These are phyloP conservation scores for Eristalis intricaria DNA, from an alignment of 2,888 invertebrate genomes.

Conservation along the genomic window DNA sequence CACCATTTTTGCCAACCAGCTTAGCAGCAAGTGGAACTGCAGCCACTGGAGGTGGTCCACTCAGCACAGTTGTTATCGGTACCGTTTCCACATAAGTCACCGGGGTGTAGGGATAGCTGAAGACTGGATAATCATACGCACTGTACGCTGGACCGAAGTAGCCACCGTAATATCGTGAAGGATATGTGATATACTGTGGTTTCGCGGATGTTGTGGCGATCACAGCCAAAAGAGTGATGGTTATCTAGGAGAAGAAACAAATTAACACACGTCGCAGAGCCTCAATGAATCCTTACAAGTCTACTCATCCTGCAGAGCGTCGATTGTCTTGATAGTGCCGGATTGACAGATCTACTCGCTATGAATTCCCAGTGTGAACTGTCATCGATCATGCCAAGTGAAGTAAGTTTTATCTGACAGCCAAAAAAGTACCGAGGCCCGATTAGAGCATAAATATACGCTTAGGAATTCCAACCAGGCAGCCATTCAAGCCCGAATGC, in stretches of 20 bases:
- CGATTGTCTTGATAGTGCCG: constrained; percentile 44
- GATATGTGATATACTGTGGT: constrained; percentile 41
- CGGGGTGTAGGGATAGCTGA: constrained; percentile 57
- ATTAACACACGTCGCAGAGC: neutral
- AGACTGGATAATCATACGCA: constrained; percentile 30
- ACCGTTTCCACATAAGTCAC: constrained; percentile 57
- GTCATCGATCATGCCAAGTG: constrained; percentile 28
- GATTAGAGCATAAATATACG: constrained; percentile 9
- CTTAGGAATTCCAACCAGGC: constrained; percentile 61
- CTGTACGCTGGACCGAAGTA: constrained; percentile 23
- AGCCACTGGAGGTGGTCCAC: constrained; percentile 23
- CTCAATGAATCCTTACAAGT: constrained; percentile 41
- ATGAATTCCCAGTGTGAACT: constrained; percentile 56
- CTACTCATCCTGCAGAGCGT: constrained; percentile 58
- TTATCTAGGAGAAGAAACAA: constrained; percentile 6
- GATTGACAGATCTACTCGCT: constrained; percentile 39
- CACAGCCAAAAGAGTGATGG: constrained; percentile 60
- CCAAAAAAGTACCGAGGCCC: constrained; percentile 15
- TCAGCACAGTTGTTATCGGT: constrained; percentile 33
- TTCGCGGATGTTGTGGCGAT: constrained; percentile 53
- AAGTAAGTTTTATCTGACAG: constrained; percentile 63
- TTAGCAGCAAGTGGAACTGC: constrained; percentile 47
- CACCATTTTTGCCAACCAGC: constrained; percentile 16
- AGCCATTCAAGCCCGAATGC: constrained; percentile 18
- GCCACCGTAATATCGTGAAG: constrained; percentile 39